Evolutionary conservation across 2,113 vertebrate species (phyloP), one percentile per base, ranked within the genome.

Genomic region (Beaufortia kweichowensis): DNA sequence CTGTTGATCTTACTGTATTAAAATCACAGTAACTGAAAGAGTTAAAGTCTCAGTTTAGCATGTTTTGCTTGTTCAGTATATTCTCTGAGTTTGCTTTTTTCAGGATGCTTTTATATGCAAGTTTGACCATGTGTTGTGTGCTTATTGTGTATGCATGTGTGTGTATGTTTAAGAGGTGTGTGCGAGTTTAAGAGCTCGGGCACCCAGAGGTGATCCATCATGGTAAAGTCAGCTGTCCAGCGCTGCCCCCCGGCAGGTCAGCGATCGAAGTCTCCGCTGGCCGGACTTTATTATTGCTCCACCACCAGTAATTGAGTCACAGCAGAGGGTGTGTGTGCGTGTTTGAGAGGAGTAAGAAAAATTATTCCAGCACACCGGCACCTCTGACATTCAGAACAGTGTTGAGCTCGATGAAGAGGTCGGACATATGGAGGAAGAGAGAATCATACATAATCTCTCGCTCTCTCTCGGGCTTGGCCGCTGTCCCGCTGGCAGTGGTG

Each of bases 271-370:
- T 8, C 59, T 77, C 87, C 81, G 85, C 90, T 89, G 87, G 90
- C 87, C 90, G 88, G 90, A 91, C 91, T 92, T 77, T 92, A 92
- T 93, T 93, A 94, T 91, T 94, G 92, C 91, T 92, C 85, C 89
- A 86, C 84, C 91, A 88, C 90, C 90, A 91, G 90, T 92, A 92
- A 93, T 93, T 92, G 93, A 92, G 92, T 89, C 89, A 87, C 89
- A 31, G 81, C 63, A 56, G 68, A 7, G 57, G 33, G 59, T 57
- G 62, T 43, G 62, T 43, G 31, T 29, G 65, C 11, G n/a, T 69
- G 79, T 24, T 14, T 65, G 69, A 92, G 90, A 11, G 2, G 14
- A 59, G 65, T 24, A 46, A 41, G 46, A 85, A 91, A 90, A 94
- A 93, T 85, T 62, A 82, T 87, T 84, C 84, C 41, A 70, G 68